Base-by-base conservation (phyloP, 1,140 invertebrate genomes). In the Conus ventricosus region DNA sequence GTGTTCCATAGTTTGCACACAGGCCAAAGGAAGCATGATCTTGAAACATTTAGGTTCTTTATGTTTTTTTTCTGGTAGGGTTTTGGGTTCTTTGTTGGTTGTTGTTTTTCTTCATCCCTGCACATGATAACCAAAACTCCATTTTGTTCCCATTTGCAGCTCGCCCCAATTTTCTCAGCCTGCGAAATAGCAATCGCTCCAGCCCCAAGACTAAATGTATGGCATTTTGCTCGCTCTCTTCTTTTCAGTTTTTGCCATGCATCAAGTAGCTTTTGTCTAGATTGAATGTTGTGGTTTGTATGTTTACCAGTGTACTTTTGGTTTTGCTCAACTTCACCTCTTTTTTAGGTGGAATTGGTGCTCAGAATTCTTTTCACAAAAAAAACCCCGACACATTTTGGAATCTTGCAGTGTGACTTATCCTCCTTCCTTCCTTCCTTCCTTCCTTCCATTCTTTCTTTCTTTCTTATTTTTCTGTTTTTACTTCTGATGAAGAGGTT, bases 101-200 rank as follows among this genome's bases (percentile, higher is more conserved):
- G 78, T 11, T 53, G 27, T 51, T 25, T 11, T 51, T 80, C 20
- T 15, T 80, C 0, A 39, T 39, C 27, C 27, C 78, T 51, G 27
- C 27, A 13, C 8, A 11, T 78, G 7, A 27, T 39, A 27, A 78
- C 27, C 27, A 25, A 78, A 13, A 13, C 8, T 39, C 39, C n/a
- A 5, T 75, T n/a, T 81, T 83, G 51, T 55, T 83, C 39, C 81
- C 53, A 25, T 84, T 84, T 84, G 6, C 82, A 84, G 82, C 82
- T 84, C 82, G 82, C 23, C 82, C 82, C 55, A 84, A 67, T 84
- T 84, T 27, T 84, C 82, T 84, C 55, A 84, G 82, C 54, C 82
- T 84, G 82, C 82, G 82, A n/a, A 84, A 54, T 84, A 84, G 82
- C 82, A 84, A n/a, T 63, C 82, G 57, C 23, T 84, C 82, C 17